A percentile compares a stretch with the other conserved stretches of the same genome.
These are phyloP conservation scores for Leptinotarsa haldemani DNA, from an alignment of 2,888 invertebrate species.

Conservation along the genomic window DNA sequence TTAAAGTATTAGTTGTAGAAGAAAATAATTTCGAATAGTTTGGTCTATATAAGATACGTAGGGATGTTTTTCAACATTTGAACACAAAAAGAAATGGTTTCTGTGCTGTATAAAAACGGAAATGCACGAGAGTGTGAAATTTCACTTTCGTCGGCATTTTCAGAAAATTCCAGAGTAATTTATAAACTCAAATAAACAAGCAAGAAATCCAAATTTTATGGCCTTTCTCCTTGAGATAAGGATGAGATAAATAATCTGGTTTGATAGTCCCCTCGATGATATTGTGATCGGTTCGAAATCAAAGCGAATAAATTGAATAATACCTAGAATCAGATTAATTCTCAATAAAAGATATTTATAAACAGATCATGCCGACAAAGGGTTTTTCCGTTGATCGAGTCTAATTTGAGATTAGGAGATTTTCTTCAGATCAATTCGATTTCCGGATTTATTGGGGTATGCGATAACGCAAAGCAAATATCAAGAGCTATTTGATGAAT, in stretches of 20 bases:
- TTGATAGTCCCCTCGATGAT: background rate
- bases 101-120: no score
- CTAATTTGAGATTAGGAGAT: background rate
- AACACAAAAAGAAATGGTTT: no score
- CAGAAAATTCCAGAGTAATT: no score
- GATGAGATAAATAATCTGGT: constrained; percentile 3
- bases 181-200: background rate
- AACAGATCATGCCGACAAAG: constrained; percentile 2
- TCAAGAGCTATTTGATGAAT: background rate
- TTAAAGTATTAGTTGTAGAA: no score
- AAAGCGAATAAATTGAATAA: constrained; percentile 4
- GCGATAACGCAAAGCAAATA: constrained; percentile 4
- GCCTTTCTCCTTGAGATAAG: background rate
- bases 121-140: no score
- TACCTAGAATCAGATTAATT: constrained; percentile 3
- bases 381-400: background rate
- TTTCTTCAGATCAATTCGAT: constrained; percentile 1
- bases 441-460: constrained; percentile 14
- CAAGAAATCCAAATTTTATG: background rate
- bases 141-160: no score
- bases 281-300: constrained; percentile 15
- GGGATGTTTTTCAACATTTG: no score
- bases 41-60: no score
- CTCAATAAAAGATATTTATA: constrained; percentile 1
- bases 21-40: no score